phyloP scores from a whole-genome alignment of 2,113 vertebrate species.

The Hirundichthys speculiger region DNA sequence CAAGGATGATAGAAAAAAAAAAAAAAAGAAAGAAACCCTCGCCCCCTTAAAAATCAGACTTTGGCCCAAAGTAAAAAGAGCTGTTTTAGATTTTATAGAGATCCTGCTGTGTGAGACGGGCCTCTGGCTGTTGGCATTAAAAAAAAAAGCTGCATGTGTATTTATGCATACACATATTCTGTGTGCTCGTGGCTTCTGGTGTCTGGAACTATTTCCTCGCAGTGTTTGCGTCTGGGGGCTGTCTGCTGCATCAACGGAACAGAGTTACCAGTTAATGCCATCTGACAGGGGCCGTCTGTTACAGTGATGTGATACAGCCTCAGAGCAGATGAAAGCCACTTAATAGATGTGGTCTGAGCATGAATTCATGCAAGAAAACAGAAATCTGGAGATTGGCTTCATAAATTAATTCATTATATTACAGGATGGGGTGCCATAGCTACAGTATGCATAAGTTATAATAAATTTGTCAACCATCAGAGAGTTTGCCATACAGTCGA shows the following conservation, averaged over 20 bases:
- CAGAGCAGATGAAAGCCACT: slow-evolving; percentile 33
- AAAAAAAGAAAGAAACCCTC: slow-evolving; percentile 6
- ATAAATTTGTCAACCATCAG: neutral
- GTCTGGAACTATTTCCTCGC: slow-evolving; percentile 23
- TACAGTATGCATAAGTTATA: neutral
- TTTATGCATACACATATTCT: slow-evolving; percentile 25
- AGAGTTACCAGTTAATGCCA: slow-evolving; percentile 74
- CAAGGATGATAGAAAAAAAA: slow-evolving; percentile 1
- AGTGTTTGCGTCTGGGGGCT: slow-evolving; percentile 40
- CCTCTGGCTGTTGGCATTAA: slow-evolving; percentile 17
- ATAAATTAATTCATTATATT: slow-evolving; percentile 18
- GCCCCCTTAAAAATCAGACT: neutral
- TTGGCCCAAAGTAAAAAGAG: neutral
- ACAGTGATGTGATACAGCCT: slow-evolving; percentile 72
- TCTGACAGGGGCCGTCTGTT: slow-evolving; percentile 79
- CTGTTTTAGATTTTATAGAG: neutral
- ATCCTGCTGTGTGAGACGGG: slow-evolving; percentile 9
- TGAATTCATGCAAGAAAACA: slow-evolving; percentile 35
- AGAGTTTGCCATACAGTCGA: neutral
- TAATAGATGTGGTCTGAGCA: slow-evolving; percentile 51
- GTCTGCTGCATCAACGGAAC: slow-evolving; percentile 71
- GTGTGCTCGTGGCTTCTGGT: slow-evolving; percentile 20
- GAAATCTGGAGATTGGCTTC: slow-evolving; percentile 26
- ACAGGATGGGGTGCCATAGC: neutral
- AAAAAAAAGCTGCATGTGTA: slow-evolving; percentile 22